phyloP scores from a whole-genome alignment of 1,140 invertebrate species.

The Coboldia fuscipes region DNA sequence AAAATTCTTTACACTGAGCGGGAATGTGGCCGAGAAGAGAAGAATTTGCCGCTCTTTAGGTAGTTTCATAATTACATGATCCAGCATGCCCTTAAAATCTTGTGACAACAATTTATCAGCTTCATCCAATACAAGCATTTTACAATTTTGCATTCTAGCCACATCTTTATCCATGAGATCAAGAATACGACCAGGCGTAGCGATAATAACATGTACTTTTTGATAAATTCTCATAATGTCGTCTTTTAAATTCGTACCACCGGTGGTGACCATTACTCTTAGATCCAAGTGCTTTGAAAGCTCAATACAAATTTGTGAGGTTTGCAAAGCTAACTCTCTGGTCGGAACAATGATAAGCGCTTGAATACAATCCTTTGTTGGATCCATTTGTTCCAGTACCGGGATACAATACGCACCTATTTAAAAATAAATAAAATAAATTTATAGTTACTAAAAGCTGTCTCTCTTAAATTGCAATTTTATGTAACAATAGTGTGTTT shows the following conservation, averaged over 20 bases:
- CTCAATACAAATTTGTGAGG: slow-evolving; percentile 98
- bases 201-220: slow-evolving; percentile 98
- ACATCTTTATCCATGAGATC: slow-evolving; percentile 99
- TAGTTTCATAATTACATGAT: slow-evolving; percentile 85
- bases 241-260: slow-evolving; percentile 93
- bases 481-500: no score
- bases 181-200: slow-evolving; percentile 95
- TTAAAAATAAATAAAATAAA: no score
- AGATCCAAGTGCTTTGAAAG: slow-evolving; percentile 88
- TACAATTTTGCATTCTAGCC: slow-evolving; percentile 87
- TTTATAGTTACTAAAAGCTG: no score
- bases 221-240: slow-evolving; percentile 99
- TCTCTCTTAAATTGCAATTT: no score
- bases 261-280: slow-evolving; percentile 98
- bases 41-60: slow-evolving; percentile 92
- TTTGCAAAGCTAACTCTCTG: slow-evolving; percentile 95
- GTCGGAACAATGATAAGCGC: slow-evolving; percentile 97
- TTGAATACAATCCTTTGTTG: slow-evolving; percentile 78
- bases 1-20: slow-evolving; percentile 96
- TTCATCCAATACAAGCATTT: slow-evolving; percentile 95
- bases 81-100: slow-evolving; percentile 98
- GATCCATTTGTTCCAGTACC: slow-evolving; percentile 86
- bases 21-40: slow-evolving; percentile 98
- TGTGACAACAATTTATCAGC: slow-evolving; percentile 97
- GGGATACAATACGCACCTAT: slow-evolving; percentile 99